Evolutionary conservation across 2,797 vertebrate species (phyloP).

Genomic region (Amniataba percoides): DNA sequence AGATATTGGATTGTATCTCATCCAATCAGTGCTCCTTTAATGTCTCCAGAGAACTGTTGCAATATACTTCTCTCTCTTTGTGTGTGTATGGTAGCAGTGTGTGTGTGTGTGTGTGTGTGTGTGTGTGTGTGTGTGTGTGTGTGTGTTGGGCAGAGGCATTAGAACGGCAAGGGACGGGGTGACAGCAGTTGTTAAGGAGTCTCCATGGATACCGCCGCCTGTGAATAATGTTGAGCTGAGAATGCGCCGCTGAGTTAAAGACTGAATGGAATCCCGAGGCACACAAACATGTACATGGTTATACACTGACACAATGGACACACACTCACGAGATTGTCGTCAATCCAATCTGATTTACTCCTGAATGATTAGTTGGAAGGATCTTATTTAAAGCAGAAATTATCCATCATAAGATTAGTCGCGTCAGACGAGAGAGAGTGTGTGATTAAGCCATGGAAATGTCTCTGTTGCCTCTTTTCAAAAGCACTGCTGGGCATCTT

Average conservation of each 20-base stretch:
- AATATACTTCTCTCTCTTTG: slow-evolving; percentile 26
- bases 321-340: slow-evolving; percentile 7
- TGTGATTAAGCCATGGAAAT: slow-evolving; percentile 61
- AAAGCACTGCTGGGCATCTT: slow-evolving; percentile 72
- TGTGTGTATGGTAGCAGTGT: slow-evolving; percentile 33
- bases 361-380: slow-evolving; percentile 8
- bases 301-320: slow-evolving; percentile 23
- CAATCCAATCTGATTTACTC: slow-evolving; percentile 21
- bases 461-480: slow-evolving; percentile 67
- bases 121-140: slow-evolving; percentile 23
- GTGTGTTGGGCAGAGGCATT: slow-evolving; percentile 25
- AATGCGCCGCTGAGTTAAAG: slow-evolving; percentile 58
- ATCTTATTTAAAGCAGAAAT: slow-evolving; percentile 31
- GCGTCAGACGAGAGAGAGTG: slow-evolving; percentile 29
- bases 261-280: slow-evolving; percentile 63
- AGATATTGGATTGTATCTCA: slow-evolving; percentile 32
- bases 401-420: slow-evolving; percentile 51
- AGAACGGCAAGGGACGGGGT: slow-evolving; percentile 52
- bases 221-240: slow-evolving; percentile 74
- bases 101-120: slow-evolving; percentile 22
- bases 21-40: slow-evolving; percentile 18
- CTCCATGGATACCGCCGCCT: slow-evolving; percentile 80
- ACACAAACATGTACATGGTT: slow-evolving; percentile 39
- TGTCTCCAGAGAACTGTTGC: slow-evolving; percentile 37
- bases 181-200: slow-evolving; percentile 81